A percentile compares a stretch with the other conserved stretches of the same genome.
Evolutionary conservation across 1,140 invertebrate species (phyloP).

Genomic region (Pogonognathellus flavescens): DNA sequence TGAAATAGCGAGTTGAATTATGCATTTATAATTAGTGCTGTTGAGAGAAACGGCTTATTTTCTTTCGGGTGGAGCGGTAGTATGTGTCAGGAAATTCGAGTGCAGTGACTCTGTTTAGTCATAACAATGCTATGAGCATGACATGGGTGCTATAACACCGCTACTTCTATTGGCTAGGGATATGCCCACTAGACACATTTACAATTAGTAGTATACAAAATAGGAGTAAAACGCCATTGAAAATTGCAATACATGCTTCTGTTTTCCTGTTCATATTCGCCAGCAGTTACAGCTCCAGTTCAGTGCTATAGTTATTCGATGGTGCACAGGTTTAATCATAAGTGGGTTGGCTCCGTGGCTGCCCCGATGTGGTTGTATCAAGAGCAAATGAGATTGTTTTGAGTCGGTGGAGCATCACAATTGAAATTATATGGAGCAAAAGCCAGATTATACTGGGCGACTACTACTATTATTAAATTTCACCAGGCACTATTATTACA

Average conservation of each 20-base stretch:
- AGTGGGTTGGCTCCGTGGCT: neutral
- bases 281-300: neutral
- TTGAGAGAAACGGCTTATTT: too few species aligned
- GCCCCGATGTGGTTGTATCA: neutral
- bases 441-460: constrained; percentile 1
- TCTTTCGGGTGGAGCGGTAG: too few species aligned
- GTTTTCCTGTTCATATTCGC: constrained; percentile 11
- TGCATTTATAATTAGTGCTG: too few species aligned
- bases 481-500: neutral
- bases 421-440: constrained; percentile 45
- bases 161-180: too few species aligned
- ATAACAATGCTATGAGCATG: too few species aligned
- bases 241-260: neutral
- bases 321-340: neutral
- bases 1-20: too few species aligned
- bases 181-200: too few species aligned
- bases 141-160: too few species aligned
- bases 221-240: too few species aligned
- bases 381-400: constrained; percentile 43
- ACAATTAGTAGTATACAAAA: too few species aligned
- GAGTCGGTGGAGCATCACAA: constrained; percentile 28
- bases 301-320: neutral
- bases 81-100: too few species aligned
- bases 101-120: too few species aligned
- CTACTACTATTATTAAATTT: neutral